phyloP scores from a whole-genome alignment of 2,797 vertebrate species.

The Aselliscus stoliczkanus region DNA sequence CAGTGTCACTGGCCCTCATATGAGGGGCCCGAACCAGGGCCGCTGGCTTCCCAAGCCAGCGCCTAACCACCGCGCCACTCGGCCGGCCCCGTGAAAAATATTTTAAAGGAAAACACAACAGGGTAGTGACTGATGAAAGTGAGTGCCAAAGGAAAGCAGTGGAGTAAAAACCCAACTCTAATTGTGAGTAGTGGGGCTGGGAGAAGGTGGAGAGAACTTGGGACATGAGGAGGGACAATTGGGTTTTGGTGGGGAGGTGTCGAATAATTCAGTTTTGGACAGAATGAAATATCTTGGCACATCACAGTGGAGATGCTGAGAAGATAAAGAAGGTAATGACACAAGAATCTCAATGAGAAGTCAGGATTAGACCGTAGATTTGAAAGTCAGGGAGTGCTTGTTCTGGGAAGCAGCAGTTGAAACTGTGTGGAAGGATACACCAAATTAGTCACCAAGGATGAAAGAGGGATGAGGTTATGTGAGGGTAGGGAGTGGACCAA shows the following conservation, averaged over 20 bases:
- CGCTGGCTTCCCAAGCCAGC: no score
- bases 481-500: fast-evolving
- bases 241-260: neutral
- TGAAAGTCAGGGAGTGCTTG: neutral
- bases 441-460: neutral
- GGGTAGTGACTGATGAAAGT: neutral
- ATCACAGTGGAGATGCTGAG: neutral
- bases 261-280: neutral
- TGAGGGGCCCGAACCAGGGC: no score
- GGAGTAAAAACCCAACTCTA: neutral
- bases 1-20: no score
- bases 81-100: neutral
- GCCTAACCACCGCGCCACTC: no score
- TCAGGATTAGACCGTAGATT: neutral
- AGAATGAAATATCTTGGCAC: neutral
- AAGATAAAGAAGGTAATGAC: neutral
- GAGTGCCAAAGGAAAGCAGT: neutral
- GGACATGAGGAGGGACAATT: neutral
- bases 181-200: neutral
- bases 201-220: neutral
- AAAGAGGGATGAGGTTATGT: neutral
- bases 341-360: neutral
- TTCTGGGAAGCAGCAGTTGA: neutral
- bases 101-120: neutral
- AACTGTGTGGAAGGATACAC: neutral